Conservation (phyloP, 2,797 vertebrate species). For the Paguma larvata region DNA sequence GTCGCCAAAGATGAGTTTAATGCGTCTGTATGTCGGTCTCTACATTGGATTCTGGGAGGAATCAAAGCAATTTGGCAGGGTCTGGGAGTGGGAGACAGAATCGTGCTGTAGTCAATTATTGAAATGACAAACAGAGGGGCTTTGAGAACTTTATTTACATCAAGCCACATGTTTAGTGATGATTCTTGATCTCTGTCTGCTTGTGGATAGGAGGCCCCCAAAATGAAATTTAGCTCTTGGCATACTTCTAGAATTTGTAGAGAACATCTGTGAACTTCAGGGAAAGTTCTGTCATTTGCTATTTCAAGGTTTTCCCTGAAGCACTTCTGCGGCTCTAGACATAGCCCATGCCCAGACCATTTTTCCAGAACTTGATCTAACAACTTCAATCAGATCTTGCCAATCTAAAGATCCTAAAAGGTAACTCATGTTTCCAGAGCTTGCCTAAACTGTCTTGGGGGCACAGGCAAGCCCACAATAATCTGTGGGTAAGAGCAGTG, state of each 20-base stretch:
- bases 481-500: neutral
- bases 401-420: slow-evolving; percentile 38
- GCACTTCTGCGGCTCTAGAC: neutral
- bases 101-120: slow-evolving; percentile 42
- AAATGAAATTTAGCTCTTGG: slow-evolving; percentile 47
- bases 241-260: slow-evolving; percentile 16
- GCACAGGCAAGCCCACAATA: neutral
- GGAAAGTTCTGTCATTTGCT: neutral
- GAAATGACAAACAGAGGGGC: slow-evolving; percentile 33
- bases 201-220: slow-evolving; percentile 23
- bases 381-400: neutral
- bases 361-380: slow-evolving; percentile 45
- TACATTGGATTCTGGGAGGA: neutral
- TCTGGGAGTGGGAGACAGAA: neutral
- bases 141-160: slow-evolving; percentile 54
- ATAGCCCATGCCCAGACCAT: neutral
- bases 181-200: slow-evolving; percentile 59
- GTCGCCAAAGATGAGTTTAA: neutral
- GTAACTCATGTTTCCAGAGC: neutral
- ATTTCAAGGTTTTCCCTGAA: slow-evolving; percentile 44
- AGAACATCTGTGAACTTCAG: slow-evolving; percentile 58
- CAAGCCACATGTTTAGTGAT: slow-evolving; percentile 40
- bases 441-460: neutral
- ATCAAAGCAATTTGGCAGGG: slow-evolving; percentile 3
- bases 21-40: neutral